These are phyloP conservation scores for Catagonus wagneri DNA, from an alignment of 2,113 vertebrate species.

Conservation along the genomic window DNA sequence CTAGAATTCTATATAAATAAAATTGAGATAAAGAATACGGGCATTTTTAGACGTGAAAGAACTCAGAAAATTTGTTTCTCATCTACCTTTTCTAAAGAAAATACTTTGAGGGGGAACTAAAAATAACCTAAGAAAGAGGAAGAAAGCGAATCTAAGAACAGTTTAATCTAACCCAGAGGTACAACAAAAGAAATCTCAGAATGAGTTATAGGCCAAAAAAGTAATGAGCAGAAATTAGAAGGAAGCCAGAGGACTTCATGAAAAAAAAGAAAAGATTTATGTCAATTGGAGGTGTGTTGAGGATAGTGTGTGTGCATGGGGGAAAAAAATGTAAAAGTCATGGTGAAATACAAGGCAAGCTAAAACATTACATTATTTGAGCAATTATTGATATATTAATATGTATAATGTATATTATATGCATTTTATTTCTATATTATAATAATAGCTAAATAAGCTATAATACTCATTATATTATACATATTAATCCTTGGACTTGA, in stretches of 20 bases:
- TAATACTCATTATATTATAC: not conserved
- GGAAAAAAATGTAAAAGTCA: not conserved
- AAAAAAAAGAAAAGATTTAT: not conserved
- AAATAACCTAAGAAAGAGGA: not conserved
- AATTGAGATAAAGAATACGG: not conserved
- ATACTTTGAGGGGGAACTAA: conserved; percentile 1
- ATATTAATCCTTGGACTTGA: not conserved
- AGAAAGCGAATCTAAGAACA: conserved; percentile 24
- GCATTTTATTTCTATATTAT: not conserved
- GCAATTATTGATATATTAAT: not conserved
- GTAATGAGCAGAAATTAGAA: conserved; percentile 32
- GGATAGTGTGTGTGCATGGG: not conserved
- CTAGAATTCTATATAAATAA: conserved; percentile 20
- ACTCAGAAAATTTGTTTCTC: not conserved
- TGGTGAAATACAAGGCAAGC: not conserved
- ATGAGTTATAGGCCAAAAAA: not conserved
- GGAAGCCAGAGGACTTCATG: not conserved
- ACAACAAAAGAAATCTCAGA: conserved; percentile 27
- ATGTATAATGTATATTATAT: not conserved
- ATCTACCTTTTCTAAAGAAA: conserved; percentile 15
- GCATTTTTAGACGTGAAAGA: conserved; percentile 28
- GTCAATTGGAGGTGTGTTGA: not conserved
- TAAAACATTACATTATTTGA: conserved; percentile 7
- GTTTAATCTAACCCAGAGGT: not conserved
- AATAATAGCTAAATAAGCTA: not conserved